phyloP scores from a whole-genome alignment of 2,797 vertebrate species.

The Xyrichtys novacula region DNA sequence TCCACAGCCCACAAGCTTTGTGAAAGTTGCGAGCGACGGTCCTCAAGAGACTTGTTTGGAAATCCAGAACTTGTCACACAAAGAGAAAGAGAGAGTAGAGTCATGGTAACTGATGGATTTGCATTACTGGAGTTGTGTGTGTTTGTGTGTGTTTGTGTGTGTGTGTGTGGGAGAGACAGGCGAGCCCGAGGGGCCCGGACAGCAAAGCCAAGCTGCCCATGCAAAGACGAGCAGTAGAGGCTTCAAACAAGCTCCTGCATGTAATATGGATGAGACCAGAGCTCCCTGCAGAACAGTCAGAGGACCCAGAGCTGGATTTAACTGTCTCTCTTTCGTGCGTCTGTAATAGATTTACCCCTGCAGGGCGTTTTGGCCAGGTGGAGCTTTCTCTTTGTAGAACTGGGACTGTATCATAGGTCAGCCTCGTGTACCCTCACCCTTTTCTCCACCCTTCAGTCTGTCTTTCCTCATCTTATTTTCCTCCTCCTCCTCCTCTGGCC shows the following conservation, averaged over 20 bases:
- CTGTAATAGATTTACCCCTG: constrained; percentile 55
- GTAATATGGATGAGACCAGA: constrained; percentile 82
- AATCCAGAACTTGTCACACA: constrained; percentile 38
- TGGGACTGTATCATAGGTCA: constrained; percentile 26
- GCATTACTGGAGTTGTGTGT: constrained; percentile 41
- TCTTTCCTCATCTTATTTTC: neutral
- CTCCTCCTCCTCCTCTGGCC: constrained; percentile 15
- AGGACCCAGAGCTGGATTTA: constrained; percentile 51
- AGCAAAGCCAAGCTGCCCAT: constrained; percentile 68
- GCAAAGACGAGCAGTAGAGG: constrained; percentile 66
- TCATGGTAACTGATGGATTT: constrained; percentile 47
- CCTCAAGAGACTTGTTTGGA: constrained; percentile 25
- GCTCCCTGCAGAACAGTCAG: constrained; percentile 64
- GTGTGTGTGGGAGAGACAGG: constrained; percentile 47
- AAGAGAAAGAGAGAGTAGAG: constrained; percentile 19
- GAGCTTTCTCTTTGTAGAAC: constrained; percentile 37
- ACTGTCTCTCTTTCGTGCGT: constrained; percentile 49
- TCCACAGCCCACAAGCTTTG: constrained; percentile 1
- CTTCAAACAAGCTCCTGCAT: constrained; percentile 81
- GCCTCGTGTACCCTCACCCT: neutral
- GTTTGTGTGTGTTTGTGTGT: constrained; percentile 35
- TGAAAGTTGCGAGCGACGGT: constrained; percentile 18
- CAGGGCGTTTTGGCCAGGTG: constrained; percentile 55
- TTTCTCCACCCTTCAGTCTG: neutral
- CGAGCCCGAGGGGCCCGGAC: constrained; percentile 54